Conservation (phyloP, 2,113 vertebrate species). For the Empidonax traillii region DNA sequence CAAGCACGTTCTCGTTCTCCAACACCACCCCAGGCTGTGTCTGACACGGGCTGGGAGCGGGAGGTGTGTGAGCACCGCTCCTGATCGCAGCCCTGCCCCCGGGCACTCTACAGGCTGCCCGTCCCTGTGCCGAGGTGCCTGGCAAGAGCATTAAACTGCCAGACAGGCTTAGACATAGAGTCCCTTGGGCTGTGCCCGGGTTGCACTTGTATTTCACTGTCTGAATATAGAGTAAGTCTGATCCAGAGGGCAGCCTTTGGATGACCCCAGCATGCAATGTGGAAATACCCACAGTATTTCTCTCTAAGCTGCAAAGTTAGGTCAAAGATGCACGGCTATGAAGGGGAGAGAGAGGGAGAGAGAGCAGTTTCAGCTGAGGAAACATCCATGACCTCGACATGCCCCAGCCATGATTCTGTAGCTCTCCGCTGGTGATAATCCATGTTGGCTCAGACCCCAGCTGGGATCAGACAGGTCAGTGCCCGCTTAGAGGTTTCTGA, state of each 20-base stretch:
- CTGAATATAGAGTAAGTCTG: not conserved
- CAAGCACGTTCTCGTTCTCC: not conserved
- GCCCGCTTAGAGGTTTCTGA: constrained; percentile 8
- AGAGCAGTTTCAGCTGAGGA: not conserved
- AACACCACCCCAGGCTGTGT: not conserved
- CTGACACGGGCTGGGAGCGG: not conserved
- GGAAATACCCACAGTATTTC: not conserved
- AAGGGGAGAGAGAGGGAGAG: not conserved
- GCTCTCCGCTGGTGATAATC: constrained; percentile 48
- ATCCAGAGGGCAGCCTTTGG: not conserved
- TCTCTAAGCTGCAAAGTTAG: not conserved
- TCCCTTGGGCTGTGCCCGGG: not conserved
- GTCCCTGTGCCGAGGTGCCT: not conserved
- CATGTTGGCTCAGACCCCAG: constrained; percentile 25
- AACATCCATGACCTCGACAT: constrained; percentile 21
- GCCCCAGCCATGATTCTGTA: constrained; percentile 8
- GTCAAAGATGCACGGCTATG: rapidly evolving
- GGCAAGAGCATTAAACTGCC: not conserved
- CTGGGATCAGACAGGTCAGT: constrained; percentile 42
- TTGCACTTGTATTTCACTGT: not conserved
- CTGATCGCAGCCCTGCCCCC: not conserved
- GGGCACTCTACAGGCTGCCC: not conserved
- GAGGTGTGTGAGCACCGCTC: not conserved
- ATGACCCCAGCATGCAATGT: not conserved
- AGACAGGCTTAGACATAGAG: not conserved